Evolutionary conservation across 2,113 vertebrate species (phyloP).

Genomic region (Casuarius casuarius): DNA sequence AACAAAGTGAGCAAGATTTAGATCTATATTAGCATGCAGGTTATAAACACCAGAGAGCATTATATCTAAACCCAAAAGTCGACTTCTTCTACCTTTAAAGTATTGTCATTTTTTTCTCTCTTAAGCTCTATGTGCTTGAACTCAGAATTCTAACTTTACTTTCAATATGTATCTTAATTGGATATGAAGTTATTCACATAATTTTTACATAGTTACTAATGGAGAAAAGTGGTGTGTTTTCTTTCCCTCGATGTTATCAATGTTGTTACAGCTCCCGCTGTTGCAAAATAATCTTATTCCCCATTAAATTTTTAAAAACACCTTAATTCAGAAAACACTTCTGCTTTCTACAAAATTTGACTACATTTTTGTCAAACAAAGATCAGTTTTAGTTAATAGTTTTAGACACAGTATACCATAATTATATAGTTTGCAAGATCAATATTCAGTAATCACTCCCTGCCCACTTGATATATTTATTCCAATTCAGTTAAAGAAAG

Average conservation of each 20-base stretch:
- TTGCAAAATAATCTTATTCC: background rate
- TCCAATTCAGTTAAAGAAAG: background rate
- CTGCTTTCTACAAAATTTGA: background rate
- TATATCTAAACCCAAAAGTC: background rate
- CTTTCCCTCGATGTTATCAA: background rate
- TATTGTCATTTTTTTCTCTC: background rate
- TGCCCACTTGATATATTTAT: background rate
- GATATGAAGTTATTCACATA: fast-evolving
- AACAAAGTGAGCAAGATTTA: background rate
- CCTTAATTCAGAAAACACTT: background rate
- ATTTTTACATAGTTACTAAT: background rate
- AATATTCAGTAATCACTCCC: background rate
- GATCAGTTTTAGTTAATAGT: background rate
- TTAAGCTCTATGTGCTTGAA: background rate
- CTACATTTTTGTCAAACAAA: background rate
- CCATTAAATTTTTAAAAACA: background rate
- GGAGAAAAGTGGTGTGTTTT: background rate
- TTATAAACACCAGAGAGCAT: background rate
- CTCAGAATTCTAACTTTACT: background rate
- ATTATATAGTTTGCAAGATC: background rate
- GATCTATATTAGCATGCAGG: background rate
- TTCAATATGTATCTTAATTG: background rate
- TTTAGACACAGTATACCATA: background rate
- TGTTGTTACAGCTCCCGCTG: background rate
- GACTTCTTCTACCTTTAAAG: background rate